A percentile compares a stretch with the other conserved stretches of the same genome.
phyloP scores from a whole-genome alignment of 2,113 vertebrate species.

The Xiphophorus couchianus region DNA sequence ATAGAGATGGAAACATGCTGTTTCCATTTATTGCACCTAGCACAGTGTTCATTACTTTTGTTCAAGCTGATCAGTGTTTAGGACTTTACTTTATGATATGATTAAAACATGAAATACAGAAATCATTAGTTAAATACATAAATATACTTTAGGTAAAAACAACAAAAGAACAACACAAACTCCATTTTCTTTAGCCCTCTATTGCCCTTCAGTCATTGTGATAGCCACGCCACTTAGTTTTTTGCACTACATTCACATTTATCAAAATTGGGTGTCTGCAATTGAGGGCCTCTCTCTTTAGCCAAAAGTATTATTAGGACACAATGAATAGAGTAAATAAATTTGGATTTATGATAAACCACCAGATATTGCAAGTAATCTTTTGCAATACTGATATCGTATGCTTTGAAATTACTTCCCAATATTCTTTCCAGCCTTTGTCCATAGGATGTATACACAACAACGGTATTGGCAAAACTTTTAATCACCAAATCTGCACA shows the following conservation, averaged over 20 bases:
- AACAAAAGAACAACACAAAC: neutral
- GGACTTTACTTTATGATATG: neutral
- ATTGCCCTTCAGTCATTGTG: neutral
- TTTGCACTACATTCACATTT: neutral
- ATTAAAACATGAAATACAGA: neutral
- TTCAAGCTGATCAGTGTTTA: neutral
- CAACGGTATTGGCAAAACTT: too few species aligned
- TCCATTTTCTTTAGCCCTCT: neutral
- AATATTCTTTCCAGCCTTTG: too few species aligned
- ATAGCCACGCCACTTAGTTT: neutral
- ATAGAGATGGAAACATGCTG: slow-evolving; percentile 18
- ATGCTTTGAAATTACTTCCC: too few species aligned
- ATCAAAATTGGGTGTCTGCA: neutral
- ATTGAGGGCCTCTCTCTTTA: neutral
- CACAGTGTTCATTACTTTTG: neutral
- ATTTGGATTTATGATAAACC: neutral
- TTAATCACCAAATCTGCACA: too few species aligned
- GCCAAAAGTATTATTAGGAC: neutral
- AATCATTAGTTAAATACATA: too few species aligned
- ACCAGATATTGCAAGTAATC: too few species aligned
- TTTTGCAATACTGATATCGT: too few species aligned
- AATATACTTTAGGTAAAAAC: neutral
- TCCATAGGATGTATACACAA: too few species aligned
- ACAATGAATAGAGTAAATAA: neutral
- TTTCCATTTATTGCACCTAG: neutral